phyloP scores from a whole-genome alignment of 1,140 invertebrate species.

The Galendromus occidentalis region DNA sequence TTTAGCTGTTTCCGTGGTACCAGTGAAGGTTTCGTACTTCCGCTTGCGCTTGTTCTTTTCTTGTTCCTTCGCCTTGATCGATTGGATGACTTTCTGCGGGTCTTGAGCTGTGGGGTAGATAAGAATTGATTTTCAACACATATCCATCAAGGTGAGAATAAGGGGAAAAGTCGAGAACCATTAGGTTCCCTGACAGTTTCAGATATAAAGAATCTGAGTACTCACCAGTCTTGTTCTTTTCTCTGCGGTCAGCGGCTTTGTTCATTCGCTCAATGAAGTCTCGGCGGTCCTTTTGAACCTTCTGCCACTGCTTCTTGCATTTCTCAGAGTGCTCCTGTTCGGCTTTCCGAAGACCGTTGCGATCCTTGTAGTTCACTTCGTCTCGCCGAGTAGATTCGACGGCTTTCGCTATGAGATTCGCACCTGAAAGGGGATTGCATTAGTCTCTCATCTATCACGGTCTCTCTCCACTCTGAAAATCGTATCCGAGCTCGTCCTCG shows the following conservation, averaged over 20 bases:
- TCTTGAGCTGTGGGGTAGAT: neutral
- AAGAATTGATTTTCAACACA: no score
- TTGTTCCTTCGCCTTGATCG: neutral
- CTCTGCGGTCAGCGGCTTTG: neutral
- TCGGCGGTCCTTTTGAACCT: neutral
- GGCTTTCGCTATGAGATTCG: neutral
- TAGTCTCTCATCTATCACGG: no score
- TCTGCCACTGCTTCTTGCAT: neutral
- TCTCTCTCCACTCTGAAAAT: no score
- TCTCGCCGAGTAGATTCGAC: neutral
- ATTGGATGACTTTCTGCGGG: neutral
- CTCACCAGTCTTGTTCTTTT: neutral
- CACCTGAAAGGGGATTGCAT: no score
- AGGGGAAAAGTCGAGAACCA: no score
- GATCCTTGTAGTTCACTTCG: neutral
- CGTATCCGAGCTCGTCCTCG: no score
- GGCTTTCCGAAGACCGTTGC: neutral
- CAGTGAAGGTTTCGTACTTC: neutral
- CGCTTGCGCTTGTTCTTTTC: neutral
- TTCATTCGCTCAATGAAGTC: neutral
- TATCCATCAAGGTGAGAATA: no score
- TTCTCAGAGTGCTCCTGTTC: neutral
- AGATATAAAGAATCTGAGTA: neutral
- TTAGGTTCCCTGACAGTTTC: no score
- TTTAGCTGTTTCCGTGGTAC: neutral